Evolutionary conservation across 2,888 invertebrate species (phyloP), one percentile per base, ranked within the genome.

Genomic region (Cetonia aurata): DNA sequence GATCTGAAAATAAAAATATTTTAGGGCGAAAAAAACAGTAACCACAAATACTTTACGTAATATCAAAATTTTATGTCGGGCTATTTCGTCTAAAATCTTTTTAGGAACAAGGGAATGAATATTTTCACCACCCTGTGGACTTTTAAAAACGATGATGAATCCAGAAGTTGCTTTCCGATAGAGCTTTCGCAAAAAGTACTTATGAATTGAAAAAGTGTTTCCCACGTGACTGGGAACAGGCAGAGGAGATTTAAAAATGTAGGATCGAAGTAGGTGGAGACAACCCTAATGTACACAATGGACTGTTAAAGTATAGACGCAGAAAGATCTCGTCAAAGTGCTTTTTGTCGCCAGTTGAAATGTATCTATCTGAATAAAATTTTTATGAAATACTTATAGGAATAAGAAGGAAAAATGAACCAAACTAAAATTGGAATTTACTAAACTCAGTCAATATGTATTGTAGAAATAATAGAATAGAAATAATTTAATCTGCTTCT

Each of bases 101-200:
- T 13, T 9, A 15, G 10, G 6, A 13, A 33, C 2, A 10, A 37
- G 9, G 37, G 10, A 37, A 8, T 48, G 13, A 48, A 48, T 48
- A 48, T 8, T 37, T 37, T 48, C 48, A 6, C 48, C 1, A 8
- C 48, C 48, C 13, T 10, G 6, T n/a, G 42, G 12, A 19, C 13
- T 17, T 12, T 8, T 15, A 19, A 65, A 65, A 65, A 37, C 33
- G 48, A 65, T 65, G 62, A 60, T 60, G 31, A 17, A 65, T 65
- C 33, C 33, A n/a, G 15, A 12, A 15, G 17, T 46, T 65, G 17
- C 15, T 17, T 13, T 44, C 50, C 37, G 48, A 44, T 48, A 15
- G 19, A 33, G 46, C 46, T 48, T 41, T 17, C 62, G 17, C 50
- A 41, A 50, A 52, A 65, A 65, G 37, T 60, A 48, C 60, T 60